Conservation (phyloP, 2,888 invertebrate species). For the Merodon equestris region DNA sequence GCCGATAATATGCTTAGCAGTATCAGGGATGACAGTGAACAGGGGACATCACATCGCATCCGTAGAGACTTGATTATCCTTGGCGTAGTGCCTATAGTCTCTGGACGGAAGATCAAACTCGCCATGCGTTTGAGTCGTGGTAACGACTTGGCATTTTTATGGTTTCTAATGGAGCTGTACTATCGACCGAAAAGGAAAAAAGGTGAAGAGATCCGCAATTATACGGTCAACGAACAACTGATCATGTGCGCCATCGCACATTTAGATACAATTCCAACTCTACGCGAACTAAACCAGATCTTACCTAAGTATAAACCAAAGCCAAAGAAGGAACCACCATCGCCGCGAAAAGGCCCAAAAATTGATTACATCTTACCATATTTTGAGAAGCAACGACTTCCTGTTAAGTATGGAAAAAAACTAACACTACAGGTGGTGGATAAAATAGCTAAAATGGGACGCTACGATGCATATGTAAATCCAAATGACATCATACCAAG, state of each 20-base stretch:
- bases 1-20: conserved; percentile 68
- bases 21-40: conserved; percentile 73
- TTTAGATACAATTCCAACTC: conserved; percentile 75
- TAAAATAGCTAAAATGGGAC: conserved; percentile 15
- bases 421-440: not conserved
- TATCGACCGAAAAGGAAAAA: conserved; percentile 65
- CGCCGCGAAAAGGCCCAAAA: too few relatives aligned
- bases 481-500: conserved; percentile 58
- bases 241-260: conserved; percentile 75
- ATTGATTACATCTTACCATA: conserved; percentile 70
- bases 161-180: conserved; percentile 76
- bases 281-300: conserved; percentile 74
- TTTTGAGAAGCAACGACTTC: conserved; percentile 71
- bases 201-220: conserved; percentile 35
- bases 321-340: not conserved
- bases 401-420: conserved; percentile 49
- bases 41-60: conserved; percentile 72
- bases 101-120: conserved; percentile 53
- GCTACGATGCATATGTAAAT: conserved; percentile 55
- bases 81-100: conserved; percentile 73
- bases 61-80: conserved; percentile 69
- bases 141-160: conserved; percentile 77
- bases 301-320: conserved; percentile 70
- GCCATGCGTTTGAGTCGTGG: conserved; percentile 73
- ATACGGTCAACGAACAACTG: conserved; percentile 75